Conservation (phyloP, 1,140 invertebrate species). For the Arion vulgaris region DNA sequence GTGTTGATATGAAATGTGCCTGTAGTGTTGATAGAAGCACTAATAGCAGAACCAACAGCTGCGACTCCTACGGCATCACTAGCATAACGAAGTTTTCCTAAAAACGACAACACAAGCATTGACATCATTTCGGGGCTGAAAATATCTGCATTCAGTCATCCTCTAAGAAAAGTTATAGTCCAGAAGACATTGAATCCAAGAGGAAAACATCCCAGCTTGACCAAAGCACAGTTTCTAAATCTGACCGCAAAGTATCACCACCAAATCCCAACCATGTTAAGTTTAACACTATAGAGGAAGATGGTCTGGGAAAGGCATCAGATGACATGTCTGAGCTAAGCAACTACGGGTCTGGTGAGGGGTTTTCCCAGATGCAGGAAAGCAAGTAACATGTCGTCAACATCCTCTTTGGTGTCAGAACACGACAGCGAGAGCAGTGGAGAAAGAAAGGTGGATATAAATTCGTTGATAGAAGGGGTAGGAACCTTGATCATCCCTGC, state of each 20-base stretch:
- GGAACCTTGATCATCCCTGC: constrained; percentile 8
- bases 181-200: not conserved
- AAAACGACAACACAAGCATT: not conserved
- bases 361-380: constrained; percentile 4
- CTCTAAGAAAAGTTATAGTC: not conserved
- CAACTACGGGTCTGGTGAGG: constrained; percentile 2
- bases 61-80: not conserved
- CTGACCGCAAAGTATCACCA: not conserved
- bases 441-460: constrained; percentile 27
- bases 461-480: not conserved
- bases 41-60: not conserved
- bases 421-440: not conserved
- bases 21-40: not conserved
- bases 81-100: not conserved
- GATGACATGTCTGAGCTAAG: constrained; percentile 5
- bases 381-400: not conserved
- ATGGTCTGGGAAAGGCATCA: not conserved
- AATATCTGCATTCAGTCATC: not conserved
- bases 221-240: not conserved
- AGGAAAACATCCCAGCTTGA: not conserved
- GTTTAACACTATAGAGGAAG: not conserved
- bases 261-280: constrained; percentile 11
- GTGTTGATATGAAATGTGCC: no score
- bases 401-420: not conserved
- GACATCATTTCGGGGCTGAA: not conserved